Conservation (phyloP, 2,113 vertebrate genomes). For the Raphicerus campestris region DNA sequence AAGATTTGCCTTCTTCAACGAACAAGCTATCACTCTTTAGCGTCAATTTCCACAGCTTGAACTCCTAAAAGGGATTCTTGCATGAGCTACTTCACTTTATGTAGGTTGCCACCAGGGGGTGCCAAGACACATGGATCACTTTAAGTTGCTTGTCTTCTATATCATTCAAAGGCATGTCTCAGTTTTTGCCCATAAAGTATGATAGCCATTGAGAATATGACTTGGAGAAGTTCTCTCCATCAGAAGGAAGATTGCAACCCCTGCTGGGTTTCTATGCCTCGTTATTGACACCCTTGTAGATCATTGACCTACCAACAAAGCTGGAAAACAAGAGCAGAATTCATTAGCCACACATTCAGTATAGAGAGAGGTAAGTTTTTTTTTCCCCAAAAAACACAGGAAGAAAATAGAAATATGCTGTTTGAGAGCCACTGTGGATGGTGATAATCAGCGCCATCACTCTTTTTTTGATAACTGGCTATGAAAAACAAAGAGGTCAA, state of each 20-base stretch:
- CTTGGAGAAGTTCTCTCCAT: neutral
- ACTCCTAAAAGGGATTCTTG: neutral
- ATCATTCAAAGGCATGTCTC: neutral
- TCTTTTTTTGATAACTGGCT: neutral
- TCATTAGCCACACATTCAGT: constrained; percentile 6
- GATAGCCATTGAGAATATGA: neutral
- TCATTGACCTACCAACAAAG: constrained; percentile 40
- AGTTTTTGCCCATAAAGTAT: neutral
- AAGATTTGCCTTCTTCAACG: neutral
- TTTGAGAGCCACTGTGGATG: neutral
- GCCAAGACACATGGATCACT: constrained; percentile 10
- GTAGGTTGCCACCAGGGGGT: constrained; percentile 42
- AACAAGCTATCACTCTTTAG: neutral
- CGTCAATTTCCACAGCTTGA: neutral
- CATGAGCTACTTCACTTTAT: constrained; percentile 13
- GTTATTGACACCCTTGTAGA: neutral
- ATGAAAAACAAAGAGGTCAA: neutral
- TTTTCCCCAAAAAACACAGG: neutral
- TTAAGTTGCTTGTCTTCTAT: neutral
- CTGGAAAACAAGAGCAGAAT: constrained; percentile 18
- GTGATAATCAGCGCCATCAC: neutral
- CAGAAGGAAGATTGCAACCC: neutral
- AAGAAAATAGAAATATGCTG: neutral
- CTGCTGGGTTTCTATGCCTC: neutral
- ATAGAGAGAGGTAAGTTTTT: neutral